Base-by-base conservation (phyloP, 2,888 invertebrate species). In the Blastobasis adustella region DNA sequence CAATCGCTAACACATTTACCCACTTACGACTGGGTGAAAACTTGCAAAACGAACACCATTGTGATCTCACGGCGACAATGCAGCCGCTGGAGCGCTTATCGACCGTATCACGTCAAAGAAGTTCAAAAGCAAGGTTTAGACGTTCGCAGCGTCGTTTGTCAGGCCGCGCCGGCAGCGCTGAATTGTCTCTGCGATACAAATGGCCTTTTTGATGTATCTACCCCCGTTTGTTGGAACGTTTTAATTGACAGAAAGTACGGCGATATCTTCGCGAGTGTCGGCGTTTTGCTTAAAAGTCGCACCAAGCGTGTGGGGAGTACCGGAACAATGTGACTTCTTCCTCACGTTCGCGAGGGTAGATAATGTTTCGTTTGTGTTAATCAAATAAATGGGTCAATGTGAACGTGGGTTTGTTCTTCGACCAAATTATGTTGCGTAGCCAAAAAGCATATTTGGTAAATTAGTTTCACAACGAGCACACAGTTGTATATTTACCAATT, bases 1-100 rank as follows among this genome's bases (percentile, higher is more conserved):
- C 82, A 75, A 85, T 86, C 78, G 82, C 68, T 82, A 86, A 79
- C 87, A 86, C 84, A 86, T 86, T 86, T 81, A 87, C 87, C 85
- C 73, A 86, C 82, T 86, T 86, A 79, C 61, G 66, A 71, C 67
- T 76, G 72, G 74, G 76, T 84, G 86, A 85, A 87, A 87, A 88
- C 85, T 86, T 84, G 81, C 79, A 78, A 84, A 85, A 84, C 77
- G 81, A 75, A 80, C 72, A 47, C 66, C 68, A 79, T 85, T 87
- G 85, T 85, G 67, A 66, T 65, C 69, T 66, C 67, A 59, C 60
- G 59, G 60, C 66, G 68, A 79, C 76, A 77, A 74, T 73, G 60
- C 62, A 69, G 71, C 69, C 65, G 69, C 68, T 57, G 59, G 58
- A 61, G 59, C 71, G 82, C 83, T 86, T 88, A 87, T 87, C 85